Evolutionary conservation across 2,113 vertebrate species (phyloP), one percentile per base, ranked within the genome.

Genomic region (Eudorcas thomsonii): DNA sequence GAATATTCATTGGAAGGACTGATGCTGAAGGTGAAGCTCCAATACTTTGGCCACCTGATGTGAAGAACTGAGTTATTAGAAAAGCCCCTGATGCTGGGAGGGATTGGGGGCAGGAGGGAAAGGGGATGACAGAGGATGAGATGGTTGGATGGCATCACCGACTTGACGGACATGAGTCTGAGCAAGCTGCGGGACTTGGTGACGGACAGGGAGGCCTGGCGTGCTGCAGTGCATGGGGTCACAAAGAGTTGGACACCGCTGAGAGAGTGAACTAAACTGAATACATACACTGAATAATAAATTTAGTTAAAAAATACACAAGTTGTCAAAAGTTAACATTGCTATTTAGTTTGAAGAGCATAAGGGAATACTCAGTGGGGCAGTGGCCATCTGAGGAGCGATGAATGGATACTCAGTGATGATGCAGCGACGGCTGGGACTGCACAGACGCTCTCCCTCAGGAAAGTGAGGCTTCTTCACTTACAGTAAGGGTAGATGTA

Each of bases 321-420:
- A 13, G 26, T 54, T 74, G 62, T 74, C 62, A 36, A 62, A 84
- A 48, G 6, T 36, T 88, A 14, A 36, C 71, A 39, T 59, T 30
- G 25, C 43, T 59, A 11, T 36, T 78, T 57, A 33, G 48, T 48
- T 48, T 80, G 48, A 74, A 64, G 3, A 12, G 26, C 43, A 19
- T 30, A 52, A 71, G 48, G 80, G 43, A 81, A 7, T 48, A 11
- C 28, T 88, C 36, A 39, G 30, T 39, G 54, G 23, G 16, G 30
- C 25, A 55, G 54, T 6, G 57, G 21, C 55, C 21, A 23, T 30
- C 33, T 64, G 36, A 74, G 55, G 55, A 33, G 17, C 5, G 14
- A 36, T 17, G 7, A 19, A 10, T 28, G 26, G 13, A 45, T 13
- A 0, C 25, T 16, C 36, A 21, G 9, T 10, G 10, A 3, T 13